Evolutionary conservation across 92 coral and sea anemone genomes (phyloP), one percentile per base, ranked within the genome.

Genomic region (Nematostella vectensis): DNA sequence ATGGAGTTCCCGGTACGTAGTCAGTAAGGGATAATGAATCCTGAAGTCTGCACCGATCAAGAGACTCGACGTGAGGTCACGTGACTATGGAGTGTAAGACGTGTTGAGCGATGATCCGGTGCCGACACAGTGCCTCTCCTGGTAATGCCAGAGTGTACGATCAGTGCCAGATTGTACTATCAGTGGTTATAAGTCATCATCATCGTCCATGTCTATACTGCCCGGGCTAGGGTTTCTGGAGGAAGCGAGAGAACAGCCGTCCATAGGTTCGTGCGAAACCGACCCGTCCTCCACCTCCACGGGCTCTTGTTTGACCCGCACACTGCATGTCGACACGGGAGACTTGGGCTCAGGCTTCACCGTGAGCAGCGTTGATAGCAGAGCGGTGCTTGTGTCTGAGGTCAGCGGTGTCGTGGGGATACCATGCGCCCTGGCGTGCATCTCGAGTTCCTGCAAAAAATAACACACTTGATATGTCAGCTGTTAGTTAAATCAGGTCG

Each of bases 391-490:
- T 27, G 96, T 82, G 65, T 93, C 99, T 27, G 95, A 67, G 9
- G 96, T 93, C 18, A 93, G 58, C 1, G 99, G 99, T 11, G 99
- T 93, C 0, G 95, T 88, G 12, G 99, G 99, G 45, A 93, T 88
- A 31, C 89, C 89, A 50, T 93, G 99, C 0, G 99, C 99, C 18
- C 99, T 82, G 9, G 96, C 88, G 52, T 93, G 99, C 99, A 93
- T 93, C 72, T 93, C 99, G 25, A 93, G 79, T 51, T 93, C 99
- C 99, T 93, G 52, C 2, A 62, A 27, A 10, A 54, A n/a, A 25
- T 28, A 31, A 13, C 17, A 59, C 19, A 6, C 31, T 13, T 29
- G 11, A 12, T 13, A 23, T n/a, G 10, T 11, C 28, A 24, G 1
- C 57, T 51, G 39, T 26, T 6, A 2, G n/a, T 37, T 10, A n/a